A percentile compares a stretch with the other conserved stretches of the same genome.
These are phyloP conservation scores for Endotricha flammealis DNA, from an alignment of 2,888 invertebrate genomes.

Conservation along the genomic window DNA sequence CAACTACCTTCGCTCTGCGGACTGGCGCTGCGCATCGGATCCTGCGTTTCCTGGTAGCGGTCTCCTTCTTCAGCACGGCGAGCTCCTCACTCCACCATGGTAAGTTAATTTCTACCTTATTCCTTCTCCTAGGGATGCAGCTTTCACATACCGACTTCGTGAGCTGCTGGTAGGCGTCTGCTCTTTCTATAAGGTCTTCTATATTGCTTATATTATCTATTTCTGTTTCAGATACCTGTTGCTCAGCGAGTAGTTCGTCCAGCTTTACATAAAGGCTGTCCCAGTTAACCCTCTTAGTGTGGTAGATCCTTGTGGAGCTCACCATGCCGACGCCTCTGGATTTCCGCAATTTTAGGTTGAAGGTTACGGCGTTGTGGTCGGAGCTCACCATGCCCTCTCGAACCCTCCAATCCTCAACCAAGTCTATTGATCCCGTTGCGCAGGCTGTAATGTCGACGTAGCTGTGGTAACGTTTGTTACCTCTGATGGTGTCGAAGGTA, in stretches of 20 bases:
- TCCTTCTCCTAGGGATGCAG: constrained; percentile 11
- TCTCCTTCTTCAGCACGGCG: constrained; percentile 7
- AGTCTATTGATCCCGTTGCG: not conserved
- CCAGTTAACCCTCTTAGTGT: too few relatives aligned
- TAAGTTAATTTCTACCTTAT: constrained; percentile 1
- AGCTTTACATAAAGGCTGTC: not conserved
- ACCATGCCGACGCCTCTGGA: not conserved
- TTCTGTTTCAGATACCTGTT: not conserved
- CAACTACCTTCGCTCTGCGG: constrained; percentile 7
- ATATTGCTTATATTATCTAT: not conserved
- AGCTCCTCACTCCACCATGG: constrained; percentile 19
- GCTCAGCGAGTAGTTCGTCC: not conserved
- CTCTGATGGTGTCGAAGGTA: too few relatives aligned
- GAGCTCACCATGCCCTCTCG: too few relatives aligned
- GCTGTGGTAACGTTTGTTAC: too few relatives aligned
- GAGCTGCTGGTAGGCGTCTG: not conserved
- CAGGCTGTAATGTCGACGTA: too few relatives aligned
- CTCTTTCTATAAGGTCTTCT: not conserved
- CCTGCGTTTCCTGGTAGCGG: not conserved
- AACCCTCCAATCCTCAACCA: not conserved
- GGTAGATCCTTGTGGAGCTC: not conserved
- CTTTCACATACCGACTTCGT: not conserved
- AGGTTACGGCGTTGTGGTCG: not conserved
- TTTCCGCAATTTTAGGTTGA: not conserved
- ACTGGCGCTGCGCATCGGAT: constrained; percentile 11